Base-by-base conservation (phyloP, 2,888 invertebrate species). In the Dryobotodes eremita region DNA sequence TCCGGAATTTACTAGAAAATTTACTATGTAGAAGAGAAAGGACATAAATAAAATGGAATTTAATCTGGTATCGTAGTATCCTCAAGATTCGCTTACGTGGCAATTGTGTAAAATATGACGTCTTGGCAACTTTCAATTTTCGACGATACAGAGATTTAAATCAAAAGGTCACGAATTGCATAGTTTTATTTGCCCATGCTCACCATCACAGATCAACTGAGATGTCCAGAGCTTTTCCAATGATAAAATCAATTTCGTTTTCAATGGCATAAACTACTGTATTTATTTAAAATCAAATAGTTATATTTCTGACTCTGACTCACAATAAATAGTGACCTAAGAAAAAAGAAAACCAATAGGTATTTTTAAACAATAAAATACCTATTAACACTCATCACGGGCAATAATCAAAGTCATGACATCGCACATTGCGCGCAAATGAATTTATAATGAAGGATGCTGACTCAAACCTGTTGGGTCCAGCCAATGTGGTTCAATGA, bases 341-440 rank as follows among this genome's bases (percentile, higher is more conserved):
- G 92, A 94, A 92, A 93, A 92, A 94, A 93, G 93, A 93, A 93
- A 84, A 76, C 23, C 75, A 75, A 84, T 83, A 36, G 31, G 2
- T 36, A 94, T 93, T 92, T 92, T 91, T 91, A 95, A 93, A 95
- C 95, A 95, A 95, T 95, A 93, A 93, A 92, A 92, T 90, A 90
- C 91, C 90, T 92, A 92, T 92, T 94, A 93, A 93, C 92, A 90
- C 94, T 92, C 90, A 92, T 92, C 92, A 92, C 87, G 89, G 91
- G 87, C 91, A 92, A 94, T 94, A 94, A 95, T 95, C 92, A 93
- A 92, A 93, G 92, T 92, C 95, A 95, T 95, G 95, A 95, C 95
- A 92, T 88, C 90, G 94, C 94, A 92, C 89, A 92, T 92, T 90
- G 91, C 88, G 90, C 92, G 94, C 95, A 95, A 95, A 95, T 95